phyloP scores from a whole-genome alignment of 2,797 vertebrate species.

The Propithecus perrieri region DNA sequence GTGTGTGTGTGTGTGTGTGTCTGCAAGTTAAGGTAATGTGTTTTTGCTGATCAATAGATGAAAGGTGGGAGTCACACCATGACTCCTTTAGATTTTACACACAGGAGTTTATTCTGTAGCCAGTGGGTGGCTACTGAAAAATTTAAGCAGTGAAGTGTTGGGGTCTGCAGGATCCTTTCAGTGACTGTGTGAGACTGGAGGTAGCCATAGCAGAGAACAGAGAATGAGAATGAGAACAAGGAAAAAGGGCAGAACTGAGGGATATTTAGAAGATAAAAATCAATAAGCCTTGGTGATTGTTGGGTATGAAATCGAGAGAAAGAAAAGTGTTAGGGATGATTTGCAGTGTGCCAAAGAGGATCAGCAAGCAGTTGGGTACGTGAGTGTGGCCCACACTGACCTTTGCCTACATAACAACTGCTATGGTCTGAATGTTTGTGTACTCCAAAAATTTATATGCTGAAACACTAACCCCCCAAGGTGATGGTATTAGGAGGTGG shows the following conservation, averaged over 20 bases:
- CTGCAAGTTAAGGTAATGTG: neutral
- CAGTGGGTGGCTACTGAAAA: neutral
- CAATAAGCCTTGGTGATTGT: neutral
- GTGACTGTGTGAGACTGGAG: neutral
- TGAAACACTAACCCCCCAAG: neutral
- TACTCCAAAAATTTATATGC: no score
- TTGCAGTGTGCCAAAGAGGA: neutral
- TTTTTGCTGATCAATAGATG: neutral
- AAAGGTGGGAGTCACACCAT: neutral
- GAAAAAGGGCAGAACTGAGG: neutral
- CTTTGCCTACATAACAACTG: neutral
- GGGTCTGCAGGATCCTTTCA: neutral
- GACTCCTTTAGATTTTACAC: neutral
- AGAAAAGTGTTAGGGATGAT: neutral
- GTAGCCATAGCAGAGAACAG: neutral
- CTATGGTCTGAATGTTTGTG: neutral
- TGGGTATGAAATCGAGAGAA: neutral
- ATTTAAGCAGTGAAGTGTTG: neutral
- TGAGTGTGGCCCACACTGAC: neutral
- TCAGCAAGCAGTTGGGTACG: neutral
- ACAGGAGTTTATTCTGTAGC: neutral
- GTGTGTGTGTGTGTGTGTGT: neutral
- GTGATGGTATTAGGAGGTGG: neutral
- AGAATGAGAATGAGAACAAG: neutral
- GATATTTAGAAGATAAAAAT: neutral